Evolutionary conservation across 2,888 invertebrate genomes (phyloP).

Genomic region (Aphrophora alni): DNA sequence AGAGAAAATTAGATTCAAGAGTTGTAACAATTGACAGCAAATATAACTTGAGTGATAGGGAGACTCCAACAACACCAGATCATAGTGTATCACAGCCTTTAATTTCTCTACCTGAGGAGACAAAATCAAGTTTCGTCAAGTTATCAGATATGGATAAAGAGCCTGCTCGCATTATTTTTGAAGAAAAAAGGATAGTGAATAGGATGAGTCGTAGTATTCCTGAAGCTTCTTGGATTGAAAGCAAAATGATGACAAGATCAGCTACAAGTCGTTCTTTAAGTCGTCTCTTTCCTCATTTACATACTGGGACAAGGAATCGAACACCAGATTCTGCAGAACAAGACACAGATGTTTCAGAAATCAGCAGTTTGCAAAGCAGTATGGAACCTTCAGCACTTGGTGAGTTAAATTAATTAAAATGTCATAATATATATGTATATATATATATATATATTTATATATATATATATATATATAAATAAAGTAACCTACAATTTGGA

Average conservation of each 20-base stretch:
- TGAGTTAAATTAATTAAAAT: constrained; percentile 53
- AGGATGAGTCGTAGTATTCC: constrained; percentile 74
- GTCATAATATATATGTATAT: no score
- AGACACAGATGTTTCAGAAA: constrained; percentile 56
- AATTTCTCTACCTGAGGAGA: constrained; percentile 23
- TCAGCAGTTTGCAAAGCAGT: constrained; percentile 62
- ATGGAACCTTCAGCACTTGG: constrained; percentile 60
- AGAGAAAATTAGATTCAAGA: constrained; percentile 38
- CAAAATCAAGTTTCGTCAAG: constrained; percentile 66
- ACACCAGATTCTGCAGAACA: constrained; percentile 45
- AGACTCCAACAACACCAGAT: constrained; percentile 35
- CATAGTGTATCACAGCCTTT: constrained; percentile 36
- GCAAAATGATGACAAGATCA: constrained; percentile 62
- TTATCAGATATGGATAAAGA: constrained; percentile 79
- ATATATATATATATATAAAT: no score
- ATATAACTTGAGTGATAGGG: constrained; percentile 24
- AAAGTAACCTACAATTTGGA: no score
- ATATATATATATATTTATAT: no score
- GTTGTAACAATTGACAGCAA: not conserved
- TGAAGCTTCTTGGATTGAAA: constrained; percentile 71
- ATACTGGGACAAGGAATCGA: constrained; percentile 43
- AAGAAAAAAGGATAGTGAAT: constrained; percentile 33
- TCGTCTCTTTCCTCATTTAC: constrained; percentile 64
- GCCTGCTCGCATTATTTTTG: constrained; percentile 42
- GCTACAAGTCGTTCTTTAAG: constrained; percentile 57